phyloP scores from a whole-genome alignment of 2,888 invertebrate genomes.

The Clitarchus hookeri region DNA sequence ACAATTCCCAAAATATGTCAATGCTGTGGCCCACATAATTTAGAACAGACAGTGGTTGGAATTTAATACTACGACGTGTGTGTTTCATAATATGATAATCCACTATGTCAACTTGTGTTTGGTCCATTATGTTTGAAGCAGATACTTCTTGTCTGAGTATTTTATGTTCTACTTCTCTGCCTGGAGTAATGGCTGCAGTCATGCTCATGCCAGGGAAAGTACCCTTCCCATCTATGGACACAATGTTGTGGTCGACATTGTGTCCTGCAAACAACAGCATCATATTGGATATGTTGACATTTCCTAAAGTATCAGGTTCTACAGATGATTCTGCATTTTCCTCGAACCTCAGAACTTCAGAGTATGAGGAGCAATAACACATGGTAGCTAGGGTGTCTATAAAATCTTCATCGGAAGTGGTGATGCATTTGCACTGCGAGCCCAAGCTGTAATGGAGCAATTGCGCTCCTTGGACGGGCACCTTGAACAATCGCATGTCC shows the following conservation, averaged over 20 bases:
- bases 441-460: neutral
- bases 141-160: no score
- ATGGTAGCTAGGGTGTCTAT: neutral
- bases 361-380: neutral
- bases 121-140: no score
- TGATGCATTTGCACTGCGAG: slow-evolving; percentile 17
- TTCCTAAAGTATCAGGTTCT: neutral
- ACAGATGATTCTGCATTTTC: neutral
- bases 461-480: neutral
- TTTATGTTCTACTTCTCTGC: no score
- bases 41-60: no score
- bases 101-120: no score
- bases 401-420: neutral
- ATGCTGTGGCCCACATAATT: neutral
- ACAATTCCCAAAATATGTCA: no score
- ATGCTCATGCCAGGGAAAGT: no score
- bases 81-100: no score
- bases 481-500: neutral
- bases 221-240: neutral
- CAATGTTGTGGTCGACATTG: slow-evolving; percentile 11
- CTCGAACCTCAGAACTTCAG: neutral
- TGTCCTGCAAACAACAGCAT: neutral
- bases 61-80: no score
- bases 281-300: neutral
- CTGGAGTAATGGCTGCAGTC: no score